A percentile compares a stretch with the other conserved stretches of the same genome.
phyloP scores from a whole-genome alignment of 2,113 vertebrate genomes.

The Kryptolebias marmoratus region DNA sequence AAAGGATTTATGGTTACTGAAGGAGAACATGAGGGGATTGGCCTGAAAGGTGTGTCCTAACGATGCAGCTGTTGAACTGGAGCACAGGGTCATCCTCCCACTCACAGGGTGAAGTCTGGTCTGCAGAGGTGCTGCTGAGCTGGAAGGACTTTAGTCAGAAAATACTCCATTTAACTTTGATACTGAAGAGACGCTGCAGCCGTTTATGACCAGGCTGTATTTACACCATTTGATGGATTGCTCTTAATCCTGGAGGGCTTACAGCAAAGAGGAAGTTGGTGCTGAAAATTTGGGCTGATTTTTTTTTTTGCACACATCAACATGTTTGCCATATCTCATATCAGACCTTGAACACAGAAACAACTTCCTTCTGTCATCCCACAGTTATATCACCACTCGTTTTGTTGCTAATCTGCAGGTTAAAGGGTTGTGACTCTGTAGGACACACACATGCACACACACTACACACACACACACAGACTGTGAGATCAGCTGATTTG shows the following conservation, averaged over 20 bases:
- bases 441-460: not conserved
- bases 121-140: constrained; percentile 11
- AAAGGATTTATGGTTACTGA: no score
- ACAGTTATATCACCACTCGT: no score
- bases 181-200: not conserved
- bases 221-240: not conserved
- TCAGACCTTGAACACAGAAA: not conserved
- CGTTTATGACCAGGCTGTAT: not conserved
- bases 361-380: no score
- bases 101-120: not conserved
- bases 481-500: constrained; percentile 59
- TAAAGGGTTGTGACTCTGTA: no score
- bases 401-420: no score
- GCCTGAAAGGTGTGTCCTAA: no score
- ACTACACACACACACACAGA: not conserved
- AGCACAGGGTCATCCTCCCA: no score
- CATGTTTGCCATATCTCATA: not conserved
- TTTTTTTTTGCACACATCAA: no score
- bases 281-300: not conserved
- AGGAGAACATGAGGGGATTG: no score
- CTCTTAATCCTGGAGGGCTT: not conserved
- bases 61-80: no score
- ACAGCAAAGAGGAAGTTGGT: not conserved
- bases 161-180: not conserved
- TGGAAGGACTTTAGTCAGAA: no score